Conservation (phyloP, 2,113 vertebrate species). For the Ophiodon elongatus region DNA sequence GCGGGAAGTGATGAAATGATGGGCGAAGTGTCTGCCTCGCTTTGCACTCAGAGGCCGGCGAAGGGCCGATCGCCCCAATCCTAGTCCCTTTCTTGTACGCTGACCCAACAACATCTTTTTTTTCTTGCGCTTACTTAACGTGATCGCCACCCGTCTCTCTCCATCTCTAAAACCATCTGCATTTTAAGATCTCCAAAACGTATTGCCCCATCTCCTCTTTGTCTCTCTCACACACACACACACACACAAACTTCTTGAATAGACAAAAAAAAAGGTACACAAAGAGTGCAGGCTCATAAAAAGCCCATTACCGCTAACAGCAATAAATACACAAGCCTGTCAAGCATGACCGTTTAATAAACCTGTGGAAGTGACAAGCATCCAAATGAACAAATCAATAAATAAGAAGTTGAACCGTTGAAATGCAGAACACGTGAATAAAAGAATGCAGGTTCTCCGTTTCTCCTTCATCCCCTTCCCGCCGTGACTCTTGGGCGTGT, state of each 20-base stretch:
- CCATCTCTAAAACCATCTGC: constrained; percentile 25
- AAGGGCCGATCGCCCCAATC: constrained; percentile 47
- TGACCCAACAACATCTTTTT: constrained; percentile 14
- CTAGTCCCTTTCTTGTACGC: not conserved
- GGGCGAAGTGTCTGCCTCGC: constrained; percentile 57
- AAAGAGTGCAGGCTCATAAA: constrained; percentile 21
- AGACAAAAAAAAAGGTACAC: constrained; percentile 8
- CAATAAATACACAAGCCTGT: constrained; percentile 40
- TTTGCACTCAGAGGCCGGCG: constrained; percentile 31
- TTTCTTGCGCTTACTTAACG: too few relatives aligned
- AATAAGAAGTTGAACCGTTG: not conserved
- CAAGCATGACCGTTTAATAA: constrained; percentile 26
- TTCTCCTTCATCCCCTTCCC: too few relatives aligned
- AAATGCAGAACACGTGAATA: constrained; percentile 4
- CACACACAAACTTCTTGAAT: constrained; percentile 1
- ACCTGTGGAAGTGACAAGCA: constrained; percentile 17
- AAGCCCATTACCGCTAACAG: constrained; percentile 6
- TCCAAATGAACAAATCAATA: constrained; percentile 33
- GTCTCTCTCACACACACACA: not conserved
- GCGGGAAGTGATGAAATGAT: constrained; percentile 68
- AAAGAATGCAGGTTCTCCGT: constrained; percentile 15
- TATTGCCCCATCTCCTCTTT: not conserved
- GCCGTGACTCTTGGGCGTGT: too few relatives aligned
- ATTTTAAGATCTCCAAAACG: constrained; percentile 7
- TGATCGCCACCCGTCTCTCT: constrained; percentile 28